Percentiles rank a stretch among this genome's conserved stretches.
Conservation (phyloP, 2,113 vertebrate species). For the Falco punctatus region DNA sequence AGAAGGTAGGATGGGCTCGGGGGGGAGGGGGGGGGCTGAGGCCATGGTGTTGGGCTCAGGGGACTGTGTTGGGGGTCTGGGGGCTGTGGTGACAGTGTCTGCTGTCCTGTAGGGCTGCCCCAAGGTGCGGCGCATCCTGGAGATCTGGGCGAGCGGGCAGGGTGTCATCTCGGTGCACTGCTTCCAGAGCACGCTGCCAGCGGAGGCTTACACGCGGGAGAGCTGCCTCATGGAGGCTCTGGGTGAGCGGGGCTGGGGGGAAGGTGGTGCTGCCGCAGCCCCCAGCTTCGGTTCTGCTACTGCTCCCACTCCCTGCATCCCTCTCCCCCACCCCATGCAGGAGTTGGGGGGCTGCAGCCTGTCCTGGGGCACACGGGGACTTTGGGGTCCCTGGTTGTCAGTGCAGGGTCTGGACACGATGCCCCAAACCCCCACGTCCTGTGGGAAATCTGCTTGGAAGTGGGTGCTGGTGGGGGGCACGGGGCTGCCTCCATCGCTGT, state of each 20-base stretch:
- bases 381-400: not conserved
- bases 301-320: rapidly evolving
- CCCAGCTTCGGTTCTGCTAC: not conserved
- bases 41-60: not conserved
- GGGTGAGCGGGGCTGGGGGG: slow-evolving; percentile 68
- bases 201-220: slow-evolving; percentile 90
- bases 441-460: not conserved
- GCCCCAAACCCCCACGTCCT: not conserved
- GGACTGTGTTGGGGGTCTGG: too few relatives aligned
- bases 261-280: not conserved
- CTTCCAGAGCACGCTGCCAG: slow-evolving; percentile 88
- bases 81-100: not conserved
- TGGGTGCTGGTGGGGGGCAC: not conserved
- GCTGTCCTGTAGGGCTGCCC: slow-evolving; percentile 60
- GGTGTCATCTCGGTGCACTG: slow-evolving; percentile 90
- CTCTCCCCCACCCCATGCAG: not conserved
- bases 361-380: not conserved
- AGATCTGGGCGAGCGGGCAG: slow-evolving; percentile 84
- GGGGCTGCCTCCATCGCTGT: not conserved
- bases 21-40: not conserved
- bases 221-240: slow-evolving; percentile 90
- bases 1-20: slow-evolving; percentile 9
- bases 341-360: not conserved
- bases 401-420: rapidly evolving
- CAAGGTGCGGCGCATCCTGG: slow-evolving; percentile 88